phyloP scores from a whole-genome alignment of 2,888 invertebrate genomes.

The Caenorhabditis sp. region DNA sequence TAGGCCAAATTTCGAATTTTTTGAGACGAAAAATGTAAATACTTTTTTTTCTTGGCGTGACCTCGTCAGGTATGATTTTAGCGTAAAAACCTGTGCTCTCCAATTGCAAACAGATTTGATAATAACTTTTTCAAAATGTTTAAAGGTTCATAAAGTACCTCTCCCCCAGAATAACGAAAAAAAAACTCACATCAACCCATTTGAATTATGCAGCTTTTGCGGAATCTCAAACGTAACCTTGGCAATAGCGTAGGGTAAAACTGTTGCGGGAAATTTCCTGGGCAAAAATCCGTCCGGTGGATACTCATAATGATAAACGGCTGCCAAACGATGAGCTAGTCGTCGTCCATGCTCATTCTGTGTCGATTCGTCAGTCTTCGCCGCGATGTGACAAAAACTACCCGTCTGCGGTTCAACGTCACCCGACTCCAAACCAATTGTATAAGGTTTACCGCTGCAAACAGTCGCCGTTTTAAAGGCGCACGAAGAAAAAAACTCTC shows the following conservation, averaged over 20 bases:
- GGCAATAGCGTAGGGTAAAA: constrained; percentile 23
- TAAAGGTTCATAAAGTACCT: too few species aligned
- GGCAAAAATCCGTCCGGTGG: background rate
- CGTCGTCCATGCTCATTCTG: background rate
- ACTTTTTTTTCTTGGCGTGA: too few species aligned
- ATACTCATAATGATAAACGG: constrained; percentile 29
- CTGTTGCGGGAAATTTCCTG: constrained; percentile 6
- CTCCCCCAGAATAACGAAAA: too few species aligned
- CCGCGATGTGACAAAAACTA: constrained; percentile 5
- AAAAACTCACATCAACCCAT: background rate
- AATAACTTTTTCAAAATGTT: too few species aligned
- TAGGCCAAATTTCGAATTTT: too few species aligned
- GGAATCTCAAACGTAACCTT: constrained; percentile 4
- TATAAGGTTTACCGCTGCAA: constrained; percentile 5
- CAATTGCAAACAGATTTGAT: background rate
- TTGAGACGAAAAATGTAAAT: background rate
- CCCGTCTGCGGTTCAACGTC: constrained; percentile 10
- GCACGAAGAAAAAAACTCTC: background rate
- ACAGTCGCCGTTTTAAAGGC: background rate
- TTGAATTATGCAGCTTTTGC: background rate
- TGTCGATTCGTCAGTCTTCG: background rate
- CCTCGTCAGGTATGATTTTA: too few species aligned
- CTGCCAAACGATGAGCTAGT: constrained; percentile 2
- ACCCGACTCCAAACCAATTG: constrained; percentile 10
- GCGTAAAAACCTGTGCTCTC: too few species aligned